Conservation (phyloP, 2,113 vertebrate genomes). For the Chionomys nivalis region DNA sequence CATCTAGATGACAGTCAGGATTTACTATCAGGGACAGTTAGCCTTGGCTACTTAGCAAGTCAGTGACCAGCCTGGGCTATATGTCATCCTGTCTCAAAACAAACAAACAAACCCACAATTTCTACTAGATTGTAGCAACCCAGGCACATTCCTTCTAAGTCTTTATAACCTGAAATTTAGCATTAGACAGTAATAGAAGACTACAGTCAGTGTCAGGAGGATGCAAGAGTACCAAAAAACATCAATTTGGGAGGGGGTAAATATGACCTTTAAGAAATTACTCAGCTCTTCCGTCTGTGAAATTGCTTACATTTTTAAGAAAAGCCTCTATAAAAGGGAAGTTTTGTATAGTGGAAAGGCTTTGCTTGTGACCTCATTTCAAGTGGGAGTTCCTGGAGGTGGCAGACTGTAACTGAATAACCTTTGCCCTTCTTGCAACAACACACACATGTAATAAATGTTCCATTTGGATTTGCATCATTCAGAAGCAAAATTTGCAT, state of each 20-base stretch:
- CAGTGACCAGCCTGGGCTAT: neutral
- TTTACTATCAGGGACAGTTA: neutral
- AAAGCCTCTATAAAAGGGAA: slow-evolving; percentile 83
- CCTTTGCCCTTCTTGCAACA: slow-evolving; percentile 86
- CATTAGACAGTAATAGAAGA: slow-evolving; percentile 66
- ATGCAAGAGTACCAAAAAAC: slow-evolving; percentile 74
- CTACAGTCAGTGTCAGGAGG: slow-evolving; percentile 68
- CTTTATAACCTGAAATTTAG: slow-evolving; percentile 50
- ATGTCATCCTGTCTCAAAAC: neutral
- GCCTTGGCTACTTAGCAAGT: neutral
- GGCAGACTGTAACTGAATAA: slow-evolving; percentile 82
- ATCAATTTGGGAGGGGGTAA: slow-evolving; percentile 75
- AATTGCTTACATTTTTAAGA: slow-evolving; percentile 88
- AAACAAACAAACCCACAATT: neutral
- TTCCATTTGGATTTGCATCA: slow-evolving; percentile 78
- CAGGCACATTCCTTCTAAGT: slow-evolving; percentile 53
- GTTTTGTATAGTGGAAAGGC: slow-evolving; percentile 86
- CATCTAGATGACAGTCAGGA: neutral
- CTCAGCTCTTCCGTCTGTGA: slow-evolving; percentile 83
- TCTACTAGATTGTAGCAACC: neutral
- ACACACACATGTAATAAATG: slow-evolving; percentile 73
- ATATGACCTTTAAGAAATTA: slow-evolving; percentile 88
- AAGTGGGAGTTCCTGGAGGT: slow-evolving; percentile 88
- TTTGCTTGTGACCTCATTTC: slow-evolving; percentile 85
- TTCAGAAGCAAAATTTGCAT: slow-evolving; percentile 76